These are phyloP conservation scores for Charadrius vociferus DNA, from an alignment of 2,113 vertebrate species.

Conservation along the genomic window DNA sequence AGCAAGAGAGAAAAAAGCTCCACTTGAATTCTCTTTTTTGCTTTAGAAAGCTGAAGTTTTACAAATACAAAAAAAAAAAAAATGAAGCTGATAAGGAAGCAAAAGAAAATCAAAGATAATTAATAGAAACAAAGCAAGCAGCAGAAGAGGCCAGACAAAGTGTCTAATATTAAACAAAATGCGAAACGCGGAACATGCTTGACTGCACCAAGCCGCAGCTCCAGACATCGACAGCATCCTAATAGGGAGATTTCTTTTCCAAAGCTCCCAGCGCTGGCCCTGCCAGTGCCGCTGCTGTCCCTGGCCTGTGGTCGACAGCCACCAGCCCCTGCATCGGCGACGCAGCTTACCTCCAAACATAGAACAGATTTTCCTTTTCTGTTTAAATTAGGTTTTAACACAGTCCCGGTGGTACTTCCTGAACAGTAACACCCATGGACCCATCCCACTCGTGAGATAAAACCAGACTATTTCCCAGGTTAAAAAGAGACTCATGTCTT, in stretches of 20 bases:
- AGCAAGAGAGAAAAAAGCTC: background rate
- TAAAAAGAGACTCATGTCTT: background rate
- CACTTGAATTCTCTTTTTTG: background rate
- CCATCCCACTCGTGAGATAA: accelerated
- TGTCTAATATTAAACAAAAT: background rate
- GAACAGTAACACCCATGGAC: background rate
- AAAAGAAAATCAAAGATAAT: slow-evolving; percentile 38
- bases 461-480: background rate
- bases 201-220: background rate
- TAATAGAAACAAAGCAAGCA: slow-evolving; percentile 26
- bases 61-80: background rate
- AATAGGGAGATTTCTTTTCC: background rate
- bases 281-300: background rate
- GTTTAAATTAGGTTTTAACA: background rate
- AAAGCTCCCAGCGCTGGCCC: background rate
- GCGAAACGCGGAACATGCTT: background rate
- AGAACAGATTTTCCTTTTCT: background rate
- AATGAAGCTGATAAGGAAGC: background rate
- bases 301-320: background rate
- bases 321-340: background rate
- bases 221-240: background rate
- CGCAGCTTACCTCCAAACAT: background rate
- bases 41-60: slow-evolving; percentile 8
- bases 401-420: background rate
- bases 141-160: background rate